A percentile compares a stretch with the other conserved stretches of the same genome.
phyloP scores from a whole-genome alignment of 2,888 invertebrate species.

The Nomada lathburiana region DNA sequence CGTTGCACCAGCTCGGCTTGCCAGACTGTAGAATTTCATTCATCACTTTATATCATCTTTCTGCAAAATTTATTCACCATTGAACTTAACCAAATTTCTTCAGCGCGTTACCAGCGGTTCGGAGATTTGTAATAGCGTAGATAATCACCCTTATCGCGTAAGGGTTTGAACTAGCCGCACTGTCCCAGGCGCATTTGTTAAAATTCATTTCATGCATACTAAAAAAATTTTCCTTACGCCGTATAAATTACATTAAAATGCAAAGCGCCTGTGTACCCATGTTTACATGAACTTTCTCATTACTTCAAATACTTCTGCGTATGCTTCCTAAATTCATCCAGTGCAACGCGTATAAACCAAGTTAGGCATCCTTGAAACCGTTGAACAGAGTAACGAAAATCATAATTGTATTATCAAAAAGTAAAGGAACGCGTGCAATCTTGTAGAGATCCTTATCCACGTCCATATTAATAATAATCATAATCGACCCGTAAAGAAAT shows the following conservation, averaged over 20 bases:
- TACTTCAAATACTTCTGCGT: conserved; percentile 1
- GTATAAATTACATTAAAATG: conserved; percentile 37
- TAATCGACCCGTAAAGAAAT: too few species aligned
- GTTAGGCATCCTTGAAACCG: too few species aligned
- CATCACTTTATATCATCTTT: background rate
- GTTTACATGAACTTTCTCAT: conserved; percentile 18
- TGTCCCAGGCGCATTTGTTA: conserved; percentile 17
- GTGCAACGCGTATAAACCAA: too few species aligned
- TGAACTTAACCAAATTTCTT: too few species aligned
- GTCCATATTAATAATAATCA: too few species aligned
- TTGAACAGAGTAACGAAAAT: too few species aligned
- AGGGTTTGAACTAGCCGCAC: conserved; percentile 1
- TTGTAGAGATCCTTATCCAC: too few species aligned
- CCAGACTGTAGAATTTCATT: background rate
- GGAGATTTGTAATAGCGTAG: too few species aligned
- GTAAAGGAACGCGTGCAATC: too few species aligned
- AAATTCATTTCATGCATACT: conserved; percentile 38
- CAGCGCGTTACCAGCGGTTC: too few species aligned
- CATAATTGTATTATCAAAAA: too few species aligned
- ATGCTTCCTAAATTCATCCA: background rate
- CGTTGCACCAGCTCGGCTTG: background rate
- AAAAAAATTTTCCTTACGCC: conserved; percentile 22
- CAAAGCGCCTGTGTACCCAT: conserved; percentile 17
- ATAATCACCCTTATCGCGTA: conserved; percentile 2
- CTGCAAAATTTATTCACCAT: too few species aligned